phyloP scores from a whole-genome alignment of 2,113 vertebrate genomes.

The Fukomys damarensis region DNA sequence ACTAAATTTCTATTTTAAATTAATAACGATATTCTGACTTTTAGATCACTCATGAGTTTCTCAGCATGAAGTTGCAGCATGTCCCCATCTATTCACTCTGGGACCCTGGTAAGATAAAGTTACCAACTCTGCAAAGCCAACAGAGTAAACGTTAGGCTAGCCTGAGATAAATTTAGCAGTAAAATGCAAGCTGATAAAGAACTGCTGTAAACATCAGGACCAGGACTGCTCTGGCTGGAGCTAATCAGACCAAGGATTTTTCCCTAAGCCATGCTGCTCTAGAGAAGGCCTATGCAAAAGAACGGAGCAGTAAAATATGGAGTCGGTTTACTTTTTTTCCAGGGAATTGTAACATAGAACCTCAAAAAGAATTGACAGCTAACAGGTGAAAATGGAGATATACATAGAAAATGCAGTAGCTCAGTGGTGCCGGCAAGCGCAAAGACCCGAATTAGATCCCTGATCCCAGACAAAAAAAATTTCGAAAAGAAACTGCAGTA shows the following conservation, averaged over 20 bases:
- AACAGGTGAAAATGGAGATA: not conserved
- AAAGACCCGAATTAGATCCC: no score
- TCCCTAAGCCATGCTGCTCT: not conserved
- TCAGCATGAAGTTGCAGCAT: not conserved
- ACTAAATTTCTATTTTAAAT: conserved; percentile 43
- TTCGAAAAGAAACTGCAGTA: not conserved
- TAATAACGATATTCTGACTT: conserved; percentile 22
- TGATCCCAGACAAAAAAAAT: no score
- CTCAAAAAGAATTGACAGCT: not conserved
- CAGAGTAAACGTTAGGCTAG: not conserved
- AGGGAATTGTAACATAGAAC: not conserved
- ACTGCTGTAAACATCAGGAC: not conserved
- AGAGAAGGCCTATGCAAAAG: not conserved
- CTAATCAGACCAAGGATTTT: not conserved
- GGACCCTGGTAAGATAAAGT: not conserved
- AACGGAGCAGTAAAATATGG: not conserved
- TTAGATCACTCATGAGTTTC: not conserved
- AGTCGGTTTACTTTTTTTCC: not conserved
- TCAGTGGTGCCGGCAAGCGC: no score
- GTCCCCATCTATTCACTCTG: not conserved
- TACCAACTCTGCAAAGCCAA: not conserved
- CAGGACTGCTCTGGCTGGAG: not conserved
- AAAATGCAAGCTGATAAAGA: not conserved
- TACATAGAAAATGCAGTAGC: not conserved
- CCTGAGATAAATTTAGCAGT: not conserved